phyloP scores from a whole-genome alignment of 2,888 invertebrate species.

The Dynastes grantii region DNA sequence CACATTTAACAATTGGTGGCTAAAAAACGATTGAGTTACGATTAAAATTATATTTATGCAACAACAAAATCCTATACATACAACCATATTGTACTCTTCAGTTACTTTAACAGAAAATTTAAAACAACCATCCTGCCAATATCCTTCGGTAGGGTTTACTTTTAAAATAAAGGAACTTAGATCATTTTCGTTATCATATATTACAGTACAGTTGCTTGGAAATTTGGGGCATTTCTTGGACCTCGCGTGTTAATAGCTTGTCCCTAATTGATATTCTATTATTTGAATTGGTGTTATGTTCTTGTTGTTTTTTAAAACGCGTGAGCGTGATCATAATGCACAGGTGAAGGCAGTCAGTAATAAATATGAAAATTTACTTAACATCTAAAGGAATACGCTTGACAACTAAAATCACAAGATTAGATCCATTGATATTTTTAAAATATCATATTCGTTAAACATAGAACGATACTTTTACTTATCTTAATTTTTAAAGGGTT shows the following conservation, averaged over 20 bases:
- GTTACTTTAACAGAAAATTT: slow-evolving; percentile 89
- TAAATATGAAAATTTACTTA: slow-evolving; percentile 29
- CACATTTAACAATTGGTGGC: slow-evolving; percentile 94
- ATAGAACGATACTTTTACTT: not conserved
- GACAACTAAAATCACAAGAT: slow-evolving; percentile 29
- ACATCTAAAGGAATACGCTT: slow-evolving; percentile 20
- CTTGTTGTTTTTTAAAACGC: slow-evolving; percentile 80
- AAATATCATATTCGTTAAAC: slow-evolving; percentile 2
- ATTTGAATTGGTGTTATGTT: slow-evolving; percentile 66
- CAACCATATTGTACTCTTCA: slow-evolving; percentile 97
- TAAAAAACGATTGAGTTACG: slow-evolving; percentile 69
- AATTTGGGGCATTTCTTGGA: slow-evolving; percentile 89
- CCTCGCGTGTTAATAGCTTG: slow-evolving; percentile 86
- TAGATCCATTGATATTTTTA: not conserved
- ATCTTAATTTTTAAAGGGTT: slow-evolving; percentile 34
- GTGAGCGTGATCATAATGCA: slow-evolving; percentile 80
- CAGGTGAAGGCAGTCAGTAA: not conserved
- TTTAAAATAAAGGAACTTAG: slow-evolving; percentile 86
- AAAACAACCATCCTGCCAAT: slow-evolving; percentile 91
- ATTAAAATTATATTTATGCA: slow-evolving; percentile 36
- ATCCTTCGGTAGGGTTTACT: slow-evolving; percentile 88
- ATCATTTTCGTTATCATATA: slow-evolving; percentile 87
- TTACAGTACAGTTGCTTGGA: slow-evolving; percentile 84
- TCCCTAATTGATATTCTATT: slow-evolving; percentile 85
- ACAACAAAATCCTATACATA: slow-evolving; percentile 72